phyloP scores from a whole-genome alignment of 2,888 invertebrate species.

The Drosophila quinaria region DNA sequence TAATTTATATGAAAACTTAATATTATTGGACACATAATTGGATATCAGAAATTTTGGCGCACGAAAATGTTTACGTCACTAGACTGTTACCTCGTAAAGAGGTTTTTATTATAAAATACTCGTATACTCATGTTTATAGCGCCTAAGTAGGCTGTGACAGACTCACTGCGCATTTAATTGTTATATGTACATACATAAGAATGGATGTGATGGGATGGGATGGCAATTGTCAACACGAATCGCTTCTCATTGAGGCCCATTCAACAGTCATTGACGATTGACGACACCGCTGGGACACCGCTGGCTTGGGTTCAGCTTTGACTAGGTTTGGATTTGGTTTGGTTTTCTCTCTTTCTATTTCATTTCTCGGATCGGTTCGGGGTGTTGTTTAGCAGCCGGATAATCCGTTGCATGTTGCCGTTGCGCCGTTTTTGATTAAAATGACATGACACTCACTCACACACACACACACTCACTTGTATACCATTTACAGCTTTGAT shows the following conservation, averaged over 20 bases:
- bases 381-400: conserved; percentile 81
- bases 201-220: conserved; percentile 40
- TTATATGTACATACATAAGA: conserved; percentile 32
- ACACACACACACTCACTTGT: conserved; percentile 14
- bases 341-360: conserved; percentile 3
- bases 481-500: conserved; percentile 39
- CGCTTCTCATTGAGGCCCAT: conserved; percentile 51
- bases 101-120: too few species aligned
- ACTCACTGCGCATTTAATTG: conserved; percentile 78
- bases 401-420: conserved; percentile 78
- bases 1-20: too few species aligned
- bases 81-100: too few species aligned
- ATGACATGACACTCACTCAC: conserved; percentile 52
- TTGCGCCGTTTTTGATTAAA: conserved; percentile 71
- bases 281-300: conserved; percentile 48
- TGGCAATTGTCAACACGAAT: conserved; percentile 64
- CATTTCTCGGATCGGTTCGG: conserved; percentile 33
- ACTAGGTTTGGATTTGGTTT: conserved; percentile 21
- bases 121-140: conserved; percentile 42
- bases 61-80: too few species aligned
- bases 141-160: conserved; percentile 67
- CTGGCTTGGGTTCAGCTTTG: conserved; percentile 22
- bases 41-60: too few species aligned
- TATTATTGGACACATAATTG: too few species aligned
- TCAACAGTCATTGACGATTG: conserved; percentile 64